phyloP scores from a whole-genome alignment of 1,140 invertebrate species.

The Coelopa frigida region DNA sequence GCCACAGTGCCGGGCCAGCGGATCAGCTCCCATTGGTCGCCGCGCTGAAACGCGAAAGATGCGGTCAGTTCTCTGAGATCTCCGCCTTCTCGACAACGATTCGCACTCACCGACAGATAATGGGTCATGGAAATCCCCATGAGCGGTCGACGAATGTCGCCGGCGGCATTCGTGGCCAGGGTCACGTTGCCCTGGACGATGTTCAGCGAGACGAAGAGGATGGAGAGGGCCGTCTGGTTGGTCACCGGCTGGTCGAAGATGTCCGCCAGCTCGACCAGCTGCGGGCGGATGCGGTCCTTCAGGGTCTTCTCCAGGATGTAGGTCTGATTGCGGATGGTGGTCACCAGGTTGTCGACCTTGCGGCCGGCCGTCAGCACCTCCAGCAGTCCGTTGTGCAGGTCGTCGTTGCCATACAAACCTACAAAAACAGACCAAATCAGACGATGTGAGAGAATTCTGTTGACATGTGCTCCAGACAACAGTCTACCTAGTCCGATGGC shows the following conservation, averaged over 20 bases:
- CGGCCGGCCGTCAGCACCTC: slow-evolving; percentile 69
- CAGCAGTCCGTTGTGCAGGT: slow-evolving; percentile 81
- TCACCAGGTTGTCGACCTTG: slow-evolving; percentile 67
- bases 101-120: slow-evolving; percentile 52
- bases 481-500: slow-evolving; percentile 56
- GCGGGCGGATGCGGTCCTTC: slow-evolving; percentile 57
- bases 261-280: slow-evolving; percentile 61
- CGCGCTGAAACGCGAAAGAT: slow-evolving; percentile 27
- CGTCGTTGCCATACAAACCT: slow-evolving; percentile 87
- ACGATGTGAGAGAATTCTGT: no score
- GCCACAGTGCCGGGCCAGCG: slow-evolving; percentile 76
- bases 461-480: no score
- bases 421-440: background rate
- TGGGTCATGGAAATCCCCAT: slow-evolving; percentile 59
- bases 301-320: slow-evolving; percentile 56
- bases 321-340: slow-evolving; percentile 68
- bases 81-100: no score
- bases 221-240: slow-evolving; percentile 64
- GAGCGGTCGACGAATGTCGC: slow-evolving; percentile 64
- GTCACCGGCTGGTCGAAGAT: slow-evolving; percentile 65
- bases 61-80: background rate
- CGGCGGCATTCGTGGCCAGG: slow-evolving; percentile 60
- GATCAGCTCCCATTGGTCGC: slow-evolving; percentile 54
- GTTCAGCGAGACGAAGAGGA: slow-evolving; percentile 57
- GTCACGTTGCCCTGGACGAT: slow-evolving; percentile 62